Conservation (phyloP, 2,113 vertebrate species). For the Python bivittatus region DNA sequence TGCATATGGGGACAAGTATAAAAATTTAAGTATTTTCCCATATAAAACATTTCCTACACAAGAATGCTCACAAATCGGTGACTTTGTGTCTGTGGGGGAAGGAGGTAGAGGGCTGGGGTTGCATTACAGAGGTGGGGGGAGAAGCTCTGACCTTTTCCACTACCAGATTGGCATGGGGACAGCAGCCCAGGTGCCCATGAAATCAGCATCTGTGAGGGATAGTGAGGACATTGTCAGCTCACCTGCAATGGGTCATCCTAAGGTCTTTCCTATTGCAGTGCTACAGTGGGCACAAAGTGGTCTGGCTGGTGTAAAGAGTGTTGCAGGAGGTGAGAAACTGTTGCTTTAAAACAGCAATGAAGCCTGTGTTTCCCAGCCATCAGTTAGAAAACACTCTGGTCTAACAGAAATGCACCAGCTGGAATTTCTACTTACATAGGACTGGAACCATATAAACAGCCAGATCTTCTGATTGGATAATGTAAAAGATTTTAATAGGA, state of each 20-base stretch:
- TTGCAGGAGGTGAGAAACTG: no score
- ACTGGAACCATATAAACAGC: not conserved
- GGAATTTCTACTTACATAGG: not conserved
- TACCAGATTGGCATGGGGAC: not conserved
- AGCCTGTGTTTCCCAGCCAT: no score
- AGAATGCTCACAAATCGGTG: not conserved
- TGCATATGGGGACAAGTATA: not conserved
- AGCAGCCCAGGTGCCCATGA: not conserved
- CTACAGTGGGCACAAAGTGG: not conserved
- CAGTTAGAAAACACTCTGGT: no score
- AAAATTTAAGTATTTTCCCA: not conserved
- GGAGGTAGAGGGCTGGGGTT: not conserved
- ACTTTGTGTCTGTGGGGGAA: not conserved
- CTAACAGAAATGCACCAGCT: not conserved
- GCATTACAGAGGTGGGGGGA: not conserved
- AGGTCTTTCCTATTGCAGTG: not conserved
- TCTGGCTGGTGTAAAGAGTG: not conserved
- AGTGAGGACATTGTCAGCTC: not conserved
- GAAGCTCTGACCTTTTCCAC: not conserved
- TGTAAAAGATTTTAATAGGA: not conserved
- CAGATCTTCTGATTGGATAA: not conserved
- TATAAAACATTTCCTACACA: not conserved
- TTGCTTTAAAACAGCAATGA: no score
- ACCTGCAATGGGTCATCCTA: not conserved
- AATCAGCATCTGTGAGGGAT: not conserved